Evolutionary conservation across 2,113 vertebrate genomes (phyloP), one percentile per base, ranked within the genome.

Genomic region (Brachypteracias leptosomus): DNA sequence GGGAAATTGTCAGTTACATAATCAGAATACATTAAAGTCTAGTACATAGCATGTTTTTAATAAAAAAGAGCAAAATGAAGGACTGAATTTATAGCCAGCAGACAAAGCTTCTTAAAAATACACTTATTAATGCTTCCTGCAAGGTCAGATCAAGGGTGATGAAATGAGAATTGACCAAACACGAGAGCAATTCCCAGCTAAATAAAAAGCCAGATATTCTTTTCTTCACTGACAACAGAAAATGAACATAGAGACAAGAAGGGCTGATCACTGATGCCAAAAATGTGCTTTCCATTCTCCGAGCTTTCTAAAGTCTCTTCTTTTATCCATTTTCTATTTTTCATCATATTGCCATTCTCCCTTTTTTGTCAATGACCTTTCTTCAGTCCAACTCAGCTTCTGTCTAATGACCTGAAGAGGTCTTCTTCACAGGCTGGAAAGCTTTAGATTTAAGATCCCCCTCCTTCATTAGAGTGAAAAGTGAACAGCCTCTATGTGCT

Each of bases 101-200:
- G 96, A 97, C 95, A 96, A 96, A 96, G 90, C 40, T 96, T 54
- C 95, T 97, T 98, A 97, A 98, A 97, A 98, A 98, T 98, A 97
- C 97, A 96, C 93, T 96, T 97, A 97, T 98, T 98, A 98, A 98
- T 98, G 97, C 94, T 95, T 98, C 95, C 97, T 91, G 84, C 97
- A 98, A 98, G 98, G 98, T 98, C 98, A 98, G 98, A 98, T 98
- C 98, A 98, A 98, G 98, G 98, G 98, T 98, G 98, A 98, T 98
- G 98, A 98, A 98, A 98, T 97, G 97, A 98, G 98, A 99, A 99
- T 98, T 98, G 98, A 98, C 97, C 98, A 98, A 99, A 98, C 98
- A 98, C 92, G 96, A 97, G 97, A 98, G 98, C 98, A 98, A 98
- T 98, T 98, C 98, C 97, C 95, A 95, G 95, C 75, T 96, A 96